Percentiles rank a stretch among this genome's conserved stretches.
Conservation (phyloP, 2,113 vertebrate genomes). For the Dasyprocta punctata region DNA sequence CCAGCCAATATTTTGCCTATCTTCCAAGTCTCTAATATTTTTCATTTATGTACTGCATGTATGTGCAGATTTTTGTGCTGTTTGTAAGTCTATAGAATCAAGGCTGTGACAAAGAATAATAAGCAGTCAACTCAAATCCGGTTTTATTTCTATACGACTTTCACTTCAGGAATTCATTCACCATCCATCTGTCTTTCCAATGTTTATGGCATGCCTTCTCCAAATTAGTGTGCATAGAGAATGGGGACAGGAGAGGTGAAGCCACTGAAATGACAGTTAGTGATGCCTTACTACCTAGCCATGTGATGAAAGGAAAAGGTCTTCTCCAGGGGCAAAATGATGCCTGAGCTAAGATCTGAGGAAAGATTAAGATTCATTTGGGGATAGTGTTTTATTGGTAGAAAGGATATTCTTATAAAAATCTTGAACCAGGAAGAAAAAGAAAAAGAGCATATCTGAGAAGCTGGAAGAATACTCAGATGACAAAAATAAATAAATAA, state of each 20-base stretch:
- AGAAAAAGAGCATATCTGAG: not conserved
- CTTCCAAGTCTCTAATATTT: not conserved
- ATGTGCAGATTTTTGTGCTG: not conserved
- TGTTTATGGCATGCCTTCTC: not conserved
- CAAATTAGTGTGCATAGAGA: not conserved
- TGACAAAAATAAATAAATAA: too few species aligned
- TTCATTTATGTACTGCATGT: not conserved
- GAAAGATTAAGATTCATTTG: not conserved
- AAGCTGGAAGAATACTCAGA: not conserved
- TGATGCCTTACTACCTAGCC: not conserved
- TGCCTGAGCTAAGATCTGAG: not conserved
- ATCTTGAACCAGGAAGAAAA: not conserved
- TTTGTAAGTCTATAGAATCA: not conserved
- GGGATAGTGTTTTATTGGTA: not conserved
- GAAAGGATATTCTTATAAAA: not conserved
- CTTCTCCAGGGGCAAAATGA: not conserved
- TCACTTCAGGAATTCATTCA: not conserved
- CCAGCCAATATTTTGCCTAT: not conserved
- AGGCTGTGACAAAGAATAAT: not conserved
- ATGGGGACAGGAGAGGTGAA: not conserved
- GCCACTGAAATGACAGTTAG: not conserved
- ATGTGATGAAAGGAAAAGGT: not conserved
- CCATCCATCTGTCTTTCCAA: not conserved
- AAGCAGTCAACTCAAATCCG: not conserved
- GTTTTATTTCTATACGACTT: not conserved